Percentiles rank a stretch among this genome's conserved stretches.
phyloP scores from a whole-genome alignment of 2,888 invertebrate species.

The Tanytarsus gracilentus region DNA sequence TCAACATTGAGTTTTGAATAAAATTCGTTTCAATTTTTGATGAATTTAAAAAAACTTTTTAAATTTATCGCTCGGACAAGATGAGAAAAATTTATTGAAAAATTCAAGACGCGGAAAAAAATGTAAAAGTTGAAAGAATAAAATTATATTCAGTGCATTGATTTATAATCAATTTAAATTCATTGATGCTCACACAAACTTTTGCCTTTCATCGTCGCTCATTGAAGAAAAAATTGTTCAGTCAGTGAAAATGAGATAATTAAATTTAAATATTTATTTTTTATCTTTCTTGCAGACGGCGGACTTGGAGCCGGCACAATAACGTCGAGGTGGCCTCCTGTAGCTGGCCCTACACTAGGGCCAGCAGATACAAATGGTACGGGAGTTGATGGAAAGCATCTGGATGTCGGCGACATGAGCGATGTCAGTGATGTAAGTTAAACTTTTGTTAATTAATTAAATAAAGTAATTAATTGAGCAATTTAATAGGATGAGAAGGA shows the following conservation, averaged over 20 bases:
- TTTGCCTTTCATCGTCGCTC: too few relatives aligned
- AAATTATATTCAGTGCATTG: conserved; percentile 16
- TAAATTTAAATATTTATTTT: background rate
- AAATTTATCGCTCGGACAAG: too few relatives aligned
- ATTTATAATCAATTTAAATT: conserved; percentile 28
- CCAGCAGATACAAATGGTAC: conserved; percentile 85
- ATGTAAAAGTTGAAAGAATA: background rate
- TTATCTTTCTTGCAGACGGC: conserved; percentile 28
- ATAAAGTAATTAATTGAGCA: background rate
- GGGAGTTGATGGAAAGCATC: conserved; percentile 82
- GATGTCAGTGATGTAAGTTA: conserved; percentile 52
- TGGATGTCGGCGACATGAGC: conserved; percentile 88
- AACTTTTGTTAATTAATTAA: background rate
- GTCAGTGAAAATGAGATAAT: background rate
- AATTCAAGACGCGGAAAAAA: background rate
- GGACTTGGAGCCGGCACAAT: conserved; percentile 48
- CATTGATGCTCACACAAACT: conserved; percentile 15
- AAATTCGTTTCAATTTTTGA: too few relatives aligned
- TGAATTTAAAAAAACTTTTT: too few relatives aligned
- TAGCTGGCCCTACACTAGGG: conserved; percentile 56
- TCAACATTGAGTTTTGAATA: too few relatives aligned
- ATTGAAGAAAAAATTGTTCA: too few relatives aligned
- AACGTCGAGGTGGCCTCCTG: conserved; percentile 94
- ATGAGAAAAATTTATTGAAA: too few relatives aligned
- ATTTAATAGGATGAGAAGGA: conserved; percentile 69